Percentiles rank a stretch among this genome's conserved stretches.
phyloP scores from a whole-genome alignment of 2,888 invertebrate species.

The Philaethria dido region DNA sequence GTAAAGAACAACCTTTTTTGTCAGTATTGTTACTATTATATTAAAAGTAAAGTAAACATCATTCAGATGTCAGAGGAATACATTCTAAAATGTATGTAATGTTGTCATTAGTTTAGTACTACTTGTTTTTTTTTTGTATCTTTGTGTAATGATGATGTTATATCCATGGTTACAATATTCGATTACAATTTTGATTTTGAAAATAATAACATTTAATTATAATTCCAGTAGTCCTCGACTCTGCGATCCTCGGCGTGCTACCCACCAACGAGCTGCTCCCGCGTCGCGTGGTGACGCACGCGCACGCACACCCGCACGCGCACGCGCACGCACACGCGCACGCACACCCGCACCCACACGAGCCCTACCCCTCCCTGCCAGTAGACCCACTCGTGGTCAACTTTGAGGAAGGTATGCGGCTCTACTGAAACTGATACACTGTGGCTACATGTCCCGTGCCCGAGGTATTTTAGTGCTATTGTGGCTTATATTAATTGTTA shows the following conservation, averaged over 20 bases:
- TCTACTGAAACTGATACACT: slow-evolving; percentile 85
- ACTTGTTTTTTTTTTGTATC: too few species aligned
- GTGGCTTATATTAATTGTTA: neutral
- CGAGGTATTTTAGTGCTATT: slow-evolving; percentile 12
- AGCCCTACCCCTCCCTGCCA: slow-evolving; percentile 73
- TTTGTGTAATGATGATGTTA: too few species aligned
- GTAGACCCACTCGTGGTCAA: slow-evolving; percentile 90
- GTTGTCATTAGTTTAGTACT: neutral
- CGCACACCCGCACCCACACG: slow-evolving; percentile 51
- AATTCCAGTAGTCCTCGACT: slow-evolving; percentile 68
- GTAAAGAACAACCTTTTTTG: too few species aligned
- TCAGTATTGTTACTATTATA: too few species aligned
- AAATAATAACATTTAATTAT: neutral
- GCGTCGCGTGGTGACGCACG: slow-evolving; percentile 61
- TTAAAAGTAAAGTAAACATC: too few species aligned
- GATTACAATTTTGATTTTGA: too few species aligned
- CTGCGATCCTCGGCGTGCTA: slow-evolving; percentile 73
- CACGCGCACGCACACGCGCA: slow-evolving; percentile 53
- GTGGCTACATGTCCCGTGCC: slow-evolving; percentile 50
- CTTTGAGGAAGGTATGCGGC: slow-evolving; percentile 93
- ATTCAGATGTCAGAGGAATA: too few species aligned
- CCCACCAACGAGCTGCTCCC: slow-evolving; percentile 63
- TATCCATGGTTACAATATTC: too few species aligned
- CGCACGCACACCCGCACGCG: slow-evolving; percentile 55
- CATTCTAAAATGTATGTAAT: neutral